Evolutionary conservation across 2,797 vertebrate species (phyloP).

Genomic region (Serranus cabrilla): DNA sequence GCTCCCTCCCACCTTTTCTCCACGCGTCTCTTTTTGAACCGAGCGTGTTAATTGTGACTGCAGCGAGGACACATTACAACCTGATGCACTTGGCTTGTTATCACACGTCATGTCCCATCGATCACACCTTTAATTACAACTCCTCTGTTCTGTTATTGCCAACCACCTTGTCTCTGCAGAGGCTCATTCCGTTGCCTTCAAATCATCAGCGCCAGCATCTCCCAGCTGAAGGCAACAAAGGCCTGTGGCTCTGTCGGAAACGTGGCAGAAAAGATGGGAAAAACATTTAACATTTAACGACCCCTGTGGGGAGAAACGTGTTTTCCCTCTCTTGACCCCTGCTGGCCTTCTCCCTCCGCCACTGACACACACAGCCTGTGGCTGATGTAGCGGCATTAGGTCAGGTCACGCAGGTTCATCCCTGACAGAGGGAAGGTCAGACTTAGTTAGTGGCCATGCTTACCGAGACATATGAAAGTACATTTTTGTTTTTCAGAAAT

Average conservation of each 20-base stretch:
- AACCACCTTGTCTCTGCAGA: conserved; percentile 48
- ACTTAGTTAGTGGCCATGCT: conserved; percentile 6
- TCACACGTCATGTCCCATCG: conserved; percentile 73
- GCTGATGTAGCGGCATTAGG: conserved; percentile 58
- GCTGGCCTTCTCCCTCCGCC: conserved; percentile 2
- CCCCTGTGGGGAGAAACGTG: conserved; percentile 33
- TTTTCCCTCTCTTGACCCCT: conserved; percentile 38
- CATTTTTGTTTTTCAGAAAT: conserved; percentile 29
- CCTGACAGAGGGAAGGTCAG: conserved; percentile 29
- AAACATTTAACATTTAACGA: conserved; percentile 26
- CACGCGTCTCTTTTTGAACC: conserved; percentile 39
- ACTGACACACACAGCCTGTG: conserved; percentile 63
- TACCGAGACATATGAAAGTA: conserved; percentile 24
- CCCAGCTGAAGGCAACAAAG: conserved; percentile 8
- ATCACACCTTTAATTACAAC: conserved; percentile 74
- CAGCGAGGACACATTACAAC: conserved; percentile 64
- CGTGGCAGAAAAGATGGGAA: conserved; percentile 29
- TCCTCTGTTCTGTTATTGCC: conserved; percentile 53
- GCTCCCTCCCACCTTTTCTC: conserved; percentile 10
- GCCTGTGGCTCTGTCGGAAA: conserved; percentile 40
- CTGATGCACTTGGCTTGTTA: conserved; percentile 58
- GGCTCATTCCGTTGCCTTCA: conserved; percentile 37
- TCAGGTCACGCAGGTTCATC: conserved; percentile 54
- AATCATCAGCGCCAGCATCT: conserved; percentile 31
- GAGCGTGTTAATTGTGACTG: conserved; percentile 70